Conservation (phyloP, 2,888 invertebrate genomes). For the Aspidapion aeneum region DNA sequence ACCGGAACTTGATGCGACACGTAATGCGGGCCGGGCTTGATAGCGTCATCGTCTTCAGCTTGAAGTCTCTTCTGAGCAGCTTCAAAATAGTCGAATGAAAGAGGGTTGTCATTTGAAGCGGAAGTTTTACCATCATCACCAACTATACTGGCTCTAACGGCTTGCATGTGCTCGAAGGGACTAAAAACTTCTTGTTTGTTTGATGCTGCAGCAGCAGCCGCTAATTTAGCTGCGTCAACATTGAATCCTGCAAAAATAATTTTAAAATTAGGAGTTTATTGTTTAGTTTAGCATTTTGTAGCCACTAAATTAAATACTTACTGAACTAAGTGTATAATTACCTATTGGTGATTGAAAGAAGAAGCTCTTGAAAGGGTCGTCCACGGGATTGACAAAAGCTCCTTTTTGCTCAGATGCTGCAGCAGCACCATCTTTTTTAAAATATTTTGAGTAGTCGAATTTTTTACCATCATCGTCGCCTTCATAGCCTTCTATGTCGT, state of each 20-base stretch:
- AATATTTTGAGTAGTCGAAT: conserved; percentile 45
- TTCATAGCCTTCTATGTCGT: conserved; percentile 32
- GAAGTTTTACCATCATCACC: conserved; percentile 14
- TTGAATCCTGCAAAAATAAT: background rate
- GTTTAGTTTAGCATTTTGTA: background rate
- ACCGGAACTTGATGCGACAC: conserved; percentile 39
- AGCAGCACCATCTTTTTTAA: conserved; percentile 33
- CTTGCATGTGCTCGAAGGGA: background rate
- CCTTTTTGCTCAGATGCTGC: conserved; percentile 18
- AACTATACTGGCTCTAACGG: background rate
- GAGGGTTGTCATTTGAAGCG: conserved; percentile 20
- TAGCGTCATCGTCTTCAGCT: conserved; percentile 26
- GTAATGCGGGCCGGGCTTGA: conserved; percentile 40
- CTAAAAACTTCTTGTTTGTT: conserved; percentile 27
- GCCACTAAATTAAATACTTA: background rate
- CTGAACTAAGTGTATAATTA: too few relatives aligned
- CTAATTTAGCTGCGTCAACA: too few relatives aligned
- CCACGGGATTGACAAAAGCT: conserved; percentile 50
- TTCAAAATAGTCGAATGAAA: conserved; percentile 45
- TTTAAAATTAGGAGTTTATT: too few relatives aligned
- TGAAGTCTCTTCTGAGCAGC: conserved; percentile 35
- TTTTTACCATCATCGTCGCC: conserved; percentile 30
- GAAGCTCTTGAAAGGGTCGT: conserved; percentile 51
- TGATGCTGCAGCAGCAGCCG: conserved; percentile 6
- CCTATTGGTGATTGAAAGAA: conserved; percentile 38